Conservation (phyloP, 2,797 vertebrate genomes). For the Orestias chungarensis region DNA sequence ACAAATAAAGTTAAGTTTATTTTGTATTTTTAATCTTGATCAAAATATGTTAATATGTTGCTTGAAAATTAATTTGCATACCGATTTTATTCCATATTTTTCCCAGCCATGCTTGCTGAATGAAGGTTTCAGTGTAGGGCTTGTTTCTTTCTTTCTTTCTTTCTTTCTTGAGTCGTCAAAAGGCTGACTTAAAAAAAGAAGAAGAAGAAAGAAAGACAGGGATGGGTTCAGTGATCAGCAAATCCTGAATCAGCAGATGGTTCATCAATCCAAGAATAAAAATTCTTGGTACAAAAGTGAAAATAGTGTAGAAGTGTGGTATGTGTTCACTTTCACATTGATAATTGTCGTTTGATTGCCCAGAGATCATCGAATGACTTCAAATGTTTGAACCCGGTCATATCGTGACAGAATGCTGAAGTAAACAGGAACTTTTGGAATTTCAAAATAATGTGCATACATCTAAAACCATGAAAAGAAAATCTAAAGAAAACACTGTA, state of each 20-base stretch:
- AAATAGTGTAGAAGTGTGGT: background rate
- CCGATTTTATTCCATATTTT: too few relatives aligned
- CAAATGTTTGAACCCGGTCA: background rate
- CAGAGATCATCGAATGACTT: background rate
- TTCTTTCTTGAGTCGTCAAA: too few relatives aligned
- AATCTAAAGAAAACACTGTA: background rate
- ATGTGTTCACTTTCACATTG: background rate
- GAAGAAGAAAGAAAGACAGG: background rate
- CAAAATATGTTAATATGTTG: too few relatives aligned
- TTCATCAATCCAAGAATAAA: background rate
- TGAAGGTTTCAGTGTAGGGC: too few relatives aligned
- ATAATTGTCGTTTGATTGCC: background rate
- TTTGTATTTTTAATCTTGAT: too few relatives aligned
- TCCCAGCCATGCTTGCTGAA: too few relatives aligned
- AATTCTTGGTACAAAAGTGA: background rate
- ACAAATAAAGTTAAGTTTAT: too few relatives aligned
- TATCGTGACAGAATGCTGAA: background rate
- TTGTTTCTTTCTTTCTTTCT: too few relatives aligned
- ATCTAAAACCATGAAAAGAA: background rate
- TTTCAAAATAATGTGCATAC: conserved; percentile 6
- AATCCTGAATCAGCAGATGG: background rate
- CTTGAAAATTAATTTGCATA: too few relatives aligned
- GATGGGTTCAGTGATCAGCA: background rate
- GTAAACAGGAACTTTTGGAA: conserved; percentile 5
- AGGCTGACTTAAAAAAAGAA: too few relatives aligned